Conservation (phyloP, 2,888 invertebrate species). For the Trisateles emortualis region DNA sequence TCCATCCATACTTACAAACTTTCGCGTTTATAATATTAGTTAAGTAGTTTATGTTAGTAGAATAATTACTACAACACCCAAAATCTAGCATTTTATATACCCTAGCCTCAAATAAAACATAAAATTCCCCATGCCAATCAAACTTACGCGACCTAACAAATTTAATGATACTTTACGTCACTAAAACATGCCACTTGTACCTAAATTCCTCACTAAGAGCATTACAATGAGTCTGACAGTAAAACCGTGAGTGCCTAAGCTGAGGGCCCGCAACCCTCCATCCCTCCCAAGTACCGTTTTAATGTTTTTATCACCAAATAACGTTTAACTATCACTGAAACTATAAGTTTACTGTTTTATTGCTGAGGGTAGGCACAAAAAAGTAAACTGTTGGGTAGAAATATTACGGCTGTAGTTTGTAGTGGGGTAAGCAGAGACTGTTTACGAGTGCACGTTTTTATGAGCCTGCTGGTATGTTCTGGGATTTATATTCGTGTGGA, state of each 20-base stretch:
- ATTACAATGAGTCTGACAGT: constrained; percentile 41
- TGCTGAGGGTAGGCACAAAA: not conserved
- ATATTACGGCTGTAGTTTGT: not conserved
- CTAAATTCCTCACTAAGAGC: constrained; percentile 31
- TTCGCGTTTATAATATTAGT: too few species aligned
- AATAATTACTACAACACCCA: too few species aligned
- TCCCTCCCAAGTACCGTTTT: constrained; percentile 2
- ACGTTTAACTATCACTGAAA: constrained; percentile 4
- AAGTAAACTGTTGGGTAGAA: not conserved
- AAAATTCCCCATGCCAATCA: constrained; percentile 2
- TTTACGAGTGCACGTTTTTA: not conserved
- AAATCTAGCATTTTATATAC: not conserved
- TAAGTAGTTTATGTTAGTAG: too few species aligned
- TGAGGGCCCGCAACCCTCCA: constrained; percentile 14
- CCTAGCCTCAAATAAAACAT: not conserved
- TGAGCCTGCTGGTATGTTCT: too few species aligned
- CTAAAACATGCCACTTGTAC: constrained; percentile 35
- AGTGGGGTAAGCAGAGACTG: not conserved
- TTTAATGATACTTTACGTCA: constrained; percentile 35
- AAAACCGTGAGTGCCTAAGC: constrained; percentile 20
- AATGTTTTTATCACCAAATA: constrained; percentile 19
- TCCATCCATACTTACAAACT: too few species aligned
- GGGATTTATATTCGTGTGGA: too few species aligned
- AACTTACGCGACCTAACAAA: constrained; percentile 6
- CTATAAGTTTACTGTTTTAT: not conserved